Evolutionary conservation across 2,797 vertebrate species (phyloP).

Genomic region (Gambelia wislizenii): DNA sequence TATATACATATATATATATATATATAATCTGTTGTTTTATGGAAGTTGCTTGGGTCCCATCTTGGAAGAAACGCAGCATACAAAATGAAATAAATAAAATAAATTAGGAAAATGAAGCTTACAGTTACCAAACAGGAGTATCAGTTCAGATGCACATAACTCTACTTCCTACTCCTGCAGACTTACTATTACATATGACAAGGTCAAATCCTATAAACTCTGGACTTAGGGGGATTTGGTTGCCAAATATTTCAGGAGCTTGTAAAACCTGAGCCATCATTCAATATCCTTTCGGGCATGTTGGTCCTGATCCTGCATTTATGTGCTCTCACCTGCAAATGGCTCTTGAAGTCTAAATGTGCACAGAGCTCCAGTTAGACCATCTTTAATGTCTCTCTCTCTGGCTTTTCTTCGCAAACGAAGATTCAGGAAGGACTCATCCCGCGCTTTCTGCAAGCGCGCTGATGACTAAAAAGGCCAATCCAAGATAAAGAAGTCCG

Average conservation of each 20-base stretch:
- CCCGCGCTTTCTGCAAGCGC: no score
- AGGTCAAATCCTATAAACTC: neutral
- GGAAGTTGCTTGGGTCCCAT: no score
- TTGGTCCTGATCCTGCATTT: neutral
- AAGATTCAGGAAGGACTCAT: no score
- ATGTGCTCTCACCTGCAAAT: neutral
- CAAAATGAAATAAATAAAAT: no score
- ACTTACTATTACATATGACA: neutral
- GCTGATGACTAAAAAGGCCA: no score
- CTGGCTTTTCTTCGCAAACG: no score
- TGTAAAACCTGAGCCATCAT: neutral
- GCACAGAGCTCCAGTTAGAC: neutral
- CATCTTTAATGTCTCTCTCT: neutral
- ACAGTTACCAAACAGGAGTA: neutral
- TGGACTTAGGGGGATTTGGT: fast-evolving
- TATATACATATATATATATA: no score
- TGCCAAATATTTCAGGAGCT: conserved; percentile 1
- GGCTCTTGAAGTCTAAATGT: neutral
- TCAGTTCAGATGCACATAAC: neutral
- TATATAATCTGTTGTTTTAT: no score
- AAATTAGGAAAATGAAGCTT: neutral
- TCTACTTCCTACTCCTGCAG: neutral
- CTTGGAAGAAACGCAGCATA: no score
- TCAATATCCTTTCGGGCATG: neutral
- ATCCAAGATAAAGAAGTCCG: no score